A percentile compares a stretch with the other conserved stretches of the same genome.
These are phyloP conservation scores for Bradysia coprophila DNA, from an alignment of 1,140 invertebrate species.

Conservation along the genomic window DNA sequence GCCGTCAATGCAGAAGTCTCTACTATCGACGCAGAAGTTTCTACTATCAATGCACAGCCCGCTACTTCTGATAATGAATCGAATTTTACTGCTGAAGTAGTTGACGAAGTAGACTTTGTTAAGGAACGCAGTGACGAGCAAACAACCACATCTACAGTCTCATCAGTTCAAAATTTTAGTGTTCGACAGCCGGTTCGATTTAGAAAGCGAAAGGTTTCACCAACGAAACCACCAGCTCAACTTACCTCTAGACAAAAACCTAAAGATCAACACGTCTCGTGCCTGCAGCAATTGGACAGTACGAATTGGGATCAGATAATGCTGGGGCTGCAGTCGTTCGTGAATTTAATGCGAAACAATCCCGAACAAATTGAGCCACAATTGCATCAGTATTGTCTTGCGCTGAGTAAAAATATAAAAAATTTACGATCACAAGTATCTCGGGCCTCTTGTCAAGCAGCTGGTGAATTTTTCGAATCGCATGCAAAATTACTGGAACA, in stretches of 20 bases:
- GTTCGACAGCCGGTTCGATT: neutral
- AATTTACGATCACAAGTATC: constrained; percentile 84
- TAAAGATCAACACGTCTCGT: constrained; percentile 38
- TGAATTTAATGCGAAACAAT: constrained; percentile 51
- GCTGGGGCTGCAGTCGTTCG: constrained; percentile 51
- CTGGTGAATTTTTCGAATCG: constrained; percentile 54
- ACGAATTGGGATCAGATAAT: constrained; percentile 76
- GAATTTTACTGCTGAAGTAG: too few relatives aligned
- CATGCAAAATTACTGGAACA: constrained; percentile 56
- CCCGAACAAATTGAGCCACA: constrained; percentile 40
- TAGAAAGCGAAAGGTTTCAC: neutral
- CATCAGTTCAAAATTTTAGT: too few relatives aligned
- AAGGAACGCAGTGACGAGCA: too few relatives aligned
- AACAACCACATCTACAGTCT: too few relatives aligned
- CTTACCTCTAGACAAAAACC: constrained; percentile 26
- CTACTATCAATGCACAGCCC: too few relatives aligned
- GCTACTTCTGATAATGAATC: too few relatives aligned
- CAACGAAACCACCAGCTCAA: neutral
- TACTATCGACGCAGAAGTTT: too few relatives aligned
- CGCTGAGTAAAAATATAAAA: constrained; percentile 55
- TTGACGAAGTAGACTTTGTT: too few relatives aligned
- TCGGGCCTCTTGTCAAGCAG: constrained; percentile 58
- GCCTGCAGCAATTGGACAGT: constrained; percentile 43
- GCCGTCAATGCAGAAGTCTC: too few relatives aligned
- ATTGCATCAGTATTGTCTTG: constrained; percentile 40